These are phyloP conservation scores for Syrrhaptes paradoxus DNA, from an alignment of 2,113 vertebrate species.

Conservation along the genomic window DNA sequence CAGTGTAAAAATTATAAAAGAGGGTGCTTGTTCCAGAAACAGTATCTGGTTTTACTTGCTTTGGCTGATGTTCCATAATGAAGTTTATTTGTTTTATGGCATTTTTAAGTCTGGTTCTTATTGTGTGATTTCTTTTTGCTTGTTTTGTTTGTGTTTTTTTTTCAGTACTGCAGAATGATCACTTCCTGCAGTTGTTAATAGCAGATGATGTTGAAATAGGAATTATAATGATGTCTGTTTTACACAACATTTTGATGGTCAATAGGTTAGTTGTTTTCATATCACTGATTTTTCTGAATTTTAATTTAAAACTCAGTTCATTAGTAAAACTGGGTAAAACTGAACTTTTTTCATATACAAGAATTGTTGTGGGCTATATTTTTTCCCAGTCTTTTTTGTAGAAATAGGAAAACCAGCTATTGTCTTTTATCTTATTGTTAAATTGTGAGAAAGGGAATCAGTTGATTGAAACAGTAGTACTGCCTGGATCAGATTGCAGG, in stretches of 20 bases:
- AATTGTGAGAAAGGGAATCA: neutral
- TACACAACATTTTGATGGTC: conserved; percentile 80
- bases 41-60: neutral
- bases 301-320: neutral
- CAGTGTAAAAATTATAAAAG: neutral
- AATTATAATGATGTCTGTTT: conserved; percentile 79
- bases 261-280: conserved; percentile 80
- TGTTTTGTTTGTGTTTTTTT: neutral
- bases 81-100: neutral
- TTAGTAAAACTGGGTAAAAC: neutral
- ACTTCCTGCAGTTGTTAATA: conserved; percentile 86
- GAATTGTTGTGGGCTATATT: neutral
- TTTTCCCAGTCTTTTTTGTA: neutral
- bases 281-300: neutral
- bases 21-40: neutral
- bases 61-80: neutral
- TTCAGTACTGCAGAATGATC: conserved; percentile 85
- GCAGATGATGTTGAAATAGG: conserved; percentile 83
- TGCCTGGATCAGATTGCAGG: neutral
- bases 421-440: neutral
- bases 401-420: neutral
- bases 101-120: conserved; percentile 12
- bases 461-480: neutral
- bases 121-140: conserved; percentile 40
- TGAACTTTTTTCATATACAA: neutral